Percentiles rank a stretch among this genome's conserved stretches.
These are phyloP conservation scores for Disparrhopalites patrizii DNA, from an alignment of 2,888 invertebrate genomes.

Conservation along the genomic window DNA sequence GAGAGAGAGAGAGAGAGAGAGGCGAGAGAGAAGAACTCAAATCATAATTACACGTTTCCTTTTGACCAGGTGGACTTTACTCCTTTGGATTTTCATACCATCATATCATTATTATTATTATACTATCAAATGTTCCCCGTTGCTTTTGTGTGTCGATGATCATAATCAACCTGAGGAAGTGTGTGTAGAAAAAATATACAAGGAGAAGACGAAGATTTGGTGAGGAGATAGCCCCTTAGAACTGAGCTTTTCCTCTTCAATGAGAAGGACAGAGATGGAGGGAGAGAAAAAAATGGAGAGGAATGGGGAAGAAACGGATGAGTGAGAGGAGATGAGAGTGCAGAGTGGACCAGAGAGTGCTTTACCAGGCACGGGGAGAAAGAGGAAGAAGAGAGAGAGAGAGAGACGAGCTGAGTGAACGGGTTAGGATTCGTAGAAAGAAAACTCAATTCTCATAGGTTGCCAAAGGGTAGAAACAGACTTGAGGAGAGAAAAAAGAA, in stretches of 20 bases:
- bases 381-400: not conserved
- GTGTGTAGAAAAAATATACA: no score
- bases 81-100: not conserved
- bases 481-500: slow-evolving; percentile 15
- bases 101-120: not conserved
- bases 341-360: no score
- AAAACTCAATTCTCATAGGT: slow-evolving; percentile 21
- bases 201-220: no score
- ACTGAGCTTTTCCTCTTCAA: no score
- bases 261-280: no score
- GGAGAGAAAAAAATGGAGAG: no score
- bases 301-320: no score
- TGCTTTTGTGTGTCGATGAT: not conserved
- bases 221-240: no score
- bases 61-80: slow-evolving; percentile 22
- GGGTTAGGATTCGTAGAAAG: slow-evolving; percentile 9
- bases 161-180: not conserved
- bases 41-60: slow-evolving; percentile 23
- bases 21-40: slow-evolving; percentile 11
- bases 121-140: not conserved
- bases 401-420: slow-evolving; percentile 8
- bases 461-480: slow-evolving; percentile 20
- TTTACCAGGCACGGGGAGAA: not conserved
- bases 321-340: no score
- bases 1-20: no score